A percentile compares a stretch with the other conserved stretches of the same genome.
Evolutionary conservation across 2,113 vertebrate species (phyloP).

Genomic region (Ptyas mucosa): DNA sequence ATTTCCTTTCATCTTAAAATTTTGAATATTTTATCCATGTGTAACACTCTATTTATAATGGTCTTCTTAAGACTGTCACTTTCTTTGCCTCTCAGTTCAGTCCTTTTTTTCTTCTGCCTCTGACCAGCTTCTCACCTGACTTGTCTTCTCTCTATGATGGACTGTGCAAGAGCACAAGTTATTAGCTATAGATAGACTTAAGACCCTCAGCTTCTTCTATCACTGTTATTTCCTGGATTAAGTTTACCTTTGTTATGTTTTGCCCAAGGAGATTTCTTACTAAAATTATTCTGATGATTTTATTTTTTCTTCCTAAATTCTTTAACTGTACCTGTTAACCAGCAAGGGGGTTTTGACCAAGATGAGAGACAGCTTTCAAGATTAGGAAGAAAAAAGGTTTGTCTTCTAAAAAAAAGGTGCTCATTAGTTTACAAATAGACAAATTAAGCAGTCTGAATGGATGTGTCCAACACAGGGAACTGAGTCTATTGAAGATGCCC

Average conservation of each 20-base stretch:
- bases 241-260: background rate
- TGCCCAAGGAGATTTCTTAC: background rate
- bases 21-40: background rate
- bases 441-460: background rate
- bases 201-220: background rate
- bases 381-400: background rate
- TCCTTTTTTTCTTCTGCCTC: background rate
- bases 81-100: background rate
- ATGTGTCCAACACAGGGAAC: background rate
- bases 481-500: background rate
- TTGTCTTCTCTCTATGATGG: background rate
- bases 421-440: background rate
- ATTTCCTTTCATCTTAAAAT: too few relatives aligned
- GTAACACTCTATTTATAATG: background rate
- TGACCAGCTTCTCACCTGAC: background rate
- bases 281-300: background rate
- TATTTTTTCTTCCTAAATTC: background rate
- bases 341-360: background rate
- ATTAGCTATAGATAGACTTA: background rate
- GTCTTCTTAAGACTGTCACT: background rate
- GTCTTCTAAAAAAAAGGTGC: background rate
- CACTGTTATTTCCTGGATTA: background rate
- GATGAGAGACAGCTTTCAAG: background rate
- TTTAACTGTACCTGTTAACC: background rate
- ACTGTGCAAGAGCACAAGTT: background rate